A percentile compares a stretch with the other conserved stretches of the same genome.
Conservation (phyloP, 2,113 vertebrate species). For the Gavialis gangeticus region DNA sequence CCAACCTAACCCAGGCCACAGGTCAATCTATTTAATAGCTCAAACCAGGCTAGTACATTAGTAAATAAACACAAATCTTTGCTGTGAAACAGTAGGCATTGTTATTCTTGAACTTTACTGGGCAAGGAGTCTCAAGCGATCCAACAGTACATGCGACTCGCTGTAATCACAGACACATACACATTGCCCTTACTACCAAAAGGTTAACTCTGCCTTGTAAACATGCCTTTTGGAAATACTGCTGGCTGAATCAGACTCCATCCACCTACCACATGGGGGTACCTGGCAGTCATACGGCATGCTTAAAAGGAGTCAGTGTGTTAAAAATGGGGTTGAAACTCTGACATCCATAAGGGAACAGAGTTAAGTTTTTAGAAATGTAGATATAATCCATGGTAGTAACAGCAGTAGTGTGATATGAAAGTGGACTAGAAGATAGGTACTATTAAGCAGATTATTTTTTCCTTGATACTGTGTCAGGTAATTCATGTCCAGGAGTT, state of each 20-base stretch:
- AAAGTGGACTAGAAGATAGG: background rate
- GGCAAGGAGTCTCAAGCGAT: background rate
- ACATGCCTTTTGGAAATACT: background rate
- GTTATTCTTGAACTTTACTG: background rate
- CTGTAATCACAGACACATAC: background rate
- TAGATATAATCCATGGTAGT: background rate
- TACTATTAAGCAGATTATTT: background rate
- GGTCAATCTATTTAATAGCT: background rate
- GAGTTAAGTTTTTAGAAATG: background rate
- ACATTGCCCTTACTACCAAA: background rate
- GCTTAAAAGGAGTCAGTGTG: background rate
- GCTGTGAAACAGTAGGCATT: background rate
- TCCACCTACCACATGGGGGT: background rate
- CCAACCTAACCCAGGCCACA: background rate
- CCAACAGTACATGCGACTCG: background rate
- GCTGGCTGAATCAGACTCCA: background rate
- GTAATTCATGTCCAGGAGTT: background rate
- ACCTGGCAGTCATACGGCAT: background rate
- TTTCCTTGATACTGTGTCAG: background rate
- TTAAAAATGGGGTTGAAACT: background rate
- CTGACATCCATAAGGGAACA: background rate
- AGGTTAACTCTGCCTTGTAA: background rate
- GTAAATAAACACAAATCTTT: background rate
- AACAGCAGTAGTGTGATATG: background rate
- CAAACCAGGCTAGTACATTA: background rate